These are phyloP conservation scores for Orientallactaga sibirica DNA, from an alignment of 2,797 vertebrate species.

Conservation along the genomic window DNA sequence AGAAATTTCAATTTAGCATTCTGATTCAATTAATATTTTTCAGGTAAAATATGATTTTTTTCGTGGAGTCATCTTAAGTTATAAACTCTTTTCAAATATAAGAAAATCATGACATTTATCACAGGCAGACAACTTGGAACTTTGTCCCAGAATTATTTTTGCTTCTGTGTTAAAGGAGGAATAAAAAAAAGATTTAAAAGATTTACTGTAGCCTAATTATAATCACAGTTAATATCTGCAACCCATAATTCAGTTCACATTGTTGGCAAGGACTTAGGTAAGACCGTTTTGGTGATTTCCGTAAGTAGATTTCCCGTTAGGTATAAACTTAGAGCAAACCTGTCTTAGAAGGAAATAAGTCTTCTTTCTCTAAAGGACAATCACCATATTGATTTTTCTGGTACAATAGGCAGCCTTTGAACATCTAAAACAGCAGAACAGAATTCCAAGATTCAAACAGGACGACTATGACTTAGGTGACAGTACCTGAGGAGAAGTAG, in stretches of 20 bases:
- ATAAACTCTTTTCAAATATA: slow-evolving; percentile 57
- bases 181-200: slow-evolving; percentile 25
- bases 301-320: slow-evolving; percentile 7
- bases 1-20: not conserved
- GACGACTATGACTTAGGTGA: accelerated
- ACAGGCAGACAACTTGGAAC: slow-evolving; percentile 12
- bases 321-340: slow-evolving; percentile 43
- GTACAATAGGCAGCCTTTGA: not conserved
- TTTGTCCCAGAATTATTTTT: slow-evolving; percentile 31
- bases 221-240: slow-evolving; percentile 37
- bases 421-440: slow-evolving; percentile 1
- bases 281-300: slow-evolving; percentile 16
- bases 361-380: not conserved
- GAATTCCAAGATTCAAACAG: not conserved
- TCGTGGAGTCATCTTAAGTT: slow-evolving; percentile 37
- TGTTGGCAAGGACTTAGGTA: not conserved
- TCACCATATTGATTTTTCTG: not conserved
- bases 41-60: slow-evolving; percentile 32
- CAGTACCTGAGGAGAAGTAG: slow-evolving; percentile 91
- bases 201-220: slow-evolving; percentile 11
- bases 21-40: slow-evolving; percentile 42
- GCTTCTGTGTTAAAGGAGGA: not conserved
- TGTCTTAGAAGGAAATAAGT: slow-evolving; percentile 8
- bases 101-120: slow-evolving; percentile 30
- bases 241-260: slow-evolving; percentile 35